A percentile compares a stretch with the other conserved stretches of the same genome.
phyloP scores from a whole-genome alignment of 2,797 vertebrate species.

The Pantherophis alleghaniensis region DNA sequence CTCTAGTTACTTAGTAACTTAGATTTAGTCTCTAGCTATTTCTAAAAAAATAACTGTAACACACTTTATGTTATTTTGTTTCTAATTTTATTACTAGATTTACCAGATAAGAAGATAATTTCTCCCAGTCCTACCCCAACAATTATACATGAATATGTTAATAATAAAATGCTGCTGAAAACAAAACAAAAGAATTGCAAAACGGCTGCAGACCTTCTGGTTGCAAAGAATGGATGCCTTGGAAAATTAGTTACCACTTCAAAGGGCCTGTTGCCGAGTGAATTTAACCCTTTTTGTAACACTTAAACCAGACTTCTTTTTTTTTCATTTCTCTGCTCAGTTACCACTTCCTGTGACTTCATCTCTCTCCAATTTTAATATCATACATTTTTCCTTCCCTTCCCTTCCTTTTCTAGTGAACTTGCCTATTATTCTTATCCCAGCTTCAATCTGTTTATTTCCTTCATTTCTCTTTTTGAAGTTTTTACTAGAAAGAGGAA shows the following conservation, averaged over 20 bases:
- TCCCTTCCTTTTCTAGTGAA: background rate
- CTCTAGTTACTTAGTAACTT: background rate
- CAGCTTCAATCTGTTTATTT: background rate
- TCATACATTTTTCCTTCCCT: background rate
- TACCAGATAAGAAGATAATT: background rate
- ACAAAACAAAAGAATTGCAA: background rate
- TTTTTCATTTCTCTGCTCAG: background rate
- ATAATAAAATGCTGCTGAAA: background rate
- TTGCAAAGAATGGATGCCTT: background rate
- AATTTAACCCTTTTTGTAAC: background rate
- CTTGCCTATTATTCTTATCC: background rate
- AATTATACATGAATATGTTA: background rate
- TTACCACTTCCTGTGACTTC: background rate
- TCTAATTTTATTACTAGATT: background rate
- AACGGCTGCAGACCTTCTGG: conserved; percentile 38
- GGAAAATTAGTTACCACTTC: conserved; percentile 36
- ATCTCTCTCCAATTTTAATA: background rate
- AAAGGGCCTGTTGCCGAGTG: background rate
- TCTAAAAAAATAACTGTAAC: background rate
- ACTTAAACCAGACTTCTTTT: background rate
- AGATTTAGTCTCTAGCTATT: background rate
- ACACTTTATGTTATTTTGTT: background rate
- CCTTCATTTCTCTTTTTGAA: background rate
- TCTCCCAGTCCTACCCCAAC: background rate
- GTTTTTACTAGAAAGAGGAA: background rate